These are phyloP conservation scores for Prosapia bicincta DNA, from an alignment of 2,888 invertebrate genomes.

Conservation along the genomic window DNA sequence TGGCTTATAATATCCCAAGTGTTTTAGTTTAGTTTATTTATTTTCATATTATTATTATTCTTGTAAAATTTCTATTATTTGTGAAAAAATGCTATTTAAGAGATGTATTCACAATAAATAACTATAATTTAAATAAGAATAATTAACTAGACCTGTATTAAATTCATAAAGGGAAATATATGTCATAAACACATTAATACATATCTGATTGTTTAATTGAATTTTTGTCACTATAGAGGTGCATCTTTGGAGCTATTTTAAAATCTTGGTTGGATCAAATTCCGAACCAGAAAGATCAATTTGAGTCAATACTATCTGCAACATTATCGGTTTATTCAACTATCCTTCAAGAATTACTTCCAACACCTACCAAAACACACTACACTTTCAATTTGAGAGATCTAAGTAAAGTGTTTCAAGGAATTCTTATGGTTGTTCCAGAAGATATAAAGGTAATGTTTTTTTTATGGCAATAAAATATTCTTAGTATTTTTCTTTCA, in stretches of 20 bases:
- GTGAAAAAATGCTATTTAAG: no score
- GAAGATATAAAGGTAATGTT: constrained; percentile 57
- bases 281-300: constrained; percentile 47
- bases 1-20: no score
- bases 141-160: no score
- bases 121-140: no score
- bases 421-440: constrained; percentile 69
- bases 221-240: no score
- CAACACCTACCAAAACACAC: constrained; percentile 86
- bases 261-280: constrained; percentile 59
- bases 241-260: constrained; percentile 68
- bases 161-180: no score
- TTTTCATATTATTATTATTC: no score
- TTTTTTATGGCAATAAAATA: background rate
- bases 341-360: constrained; percentile 66
- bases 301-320: constrained; percentile 48
- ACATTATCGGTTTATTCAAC: constrained; percentile 65
- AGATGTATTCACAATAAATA: no score
- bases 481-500: constrained; percentile 7
- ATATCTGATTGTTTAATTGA: no score
- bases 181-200: no score
- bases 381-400: constrained; percentile 89
- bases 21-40: no score
- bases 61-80: no score
- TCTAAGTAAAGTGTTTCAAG: constrained; percentile 79